Evolutionary conservation across 1,140 invertebrate genomes (phyloP), one percentile per base, ranked within the genome.

Genomic region (Artemia franciscana): DNA sequence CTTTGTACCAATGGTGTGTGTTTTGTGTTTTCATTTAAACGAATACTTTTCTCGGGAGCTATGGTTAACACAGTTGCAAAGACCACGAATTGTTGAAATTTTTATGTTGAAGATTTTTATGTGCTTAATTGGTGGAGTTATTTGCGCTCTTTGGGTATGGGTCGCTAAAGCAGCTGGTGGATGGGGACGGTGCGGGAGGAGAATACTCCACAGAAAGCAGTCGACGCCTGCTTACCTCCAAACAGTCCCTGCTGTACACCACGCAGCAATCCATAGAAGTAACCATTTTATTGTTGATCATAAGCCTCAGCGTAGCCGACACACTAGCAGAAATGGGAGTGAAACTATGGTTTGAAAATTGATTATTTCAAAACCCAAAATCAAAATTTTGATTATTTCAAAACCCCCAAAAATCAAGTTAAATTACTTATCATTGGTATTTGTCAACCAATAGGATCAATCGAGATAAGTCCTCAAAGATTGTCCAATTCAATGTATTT

Each of bases 41-140:
- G 78, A 80, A 68, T 77, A 76, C 67, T 64, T 71, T 12, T 70
- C 71, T 59, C 68, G 76, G 2, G 67, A 71, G 21, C 58, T 59
- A 26, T 78, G 76, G 76, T 65, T 70, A 26, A 66, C 67, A 15
- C 66, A 66, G 60, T 68, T 68, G 2, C 63, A 67, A 5, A 62
- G 65, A 5, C 71, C 72, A 2, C 68, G 68, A 57, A 69, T 78
- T 61, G 39, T 51, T 18, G 76, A 76, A 66, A 69, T 79, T 59
- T 79, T 80, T 63, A 78, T 78, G 71, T 71, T 80, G 59, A 78
- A 78, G 65, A 75, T 80, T 26, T 73, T 78, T 57, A 78, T 80
- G 76, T 74, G 71, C 5, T 69, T 80, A 15, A 74, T 78, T 5
- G 76, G 78, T 21, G 79, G 79, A 2, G 74, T 80, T 61, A 78